phyloP scores from a whole-genome alignment of 2,888 invertebrate species.

The Cosmia trapezina region DNA sequence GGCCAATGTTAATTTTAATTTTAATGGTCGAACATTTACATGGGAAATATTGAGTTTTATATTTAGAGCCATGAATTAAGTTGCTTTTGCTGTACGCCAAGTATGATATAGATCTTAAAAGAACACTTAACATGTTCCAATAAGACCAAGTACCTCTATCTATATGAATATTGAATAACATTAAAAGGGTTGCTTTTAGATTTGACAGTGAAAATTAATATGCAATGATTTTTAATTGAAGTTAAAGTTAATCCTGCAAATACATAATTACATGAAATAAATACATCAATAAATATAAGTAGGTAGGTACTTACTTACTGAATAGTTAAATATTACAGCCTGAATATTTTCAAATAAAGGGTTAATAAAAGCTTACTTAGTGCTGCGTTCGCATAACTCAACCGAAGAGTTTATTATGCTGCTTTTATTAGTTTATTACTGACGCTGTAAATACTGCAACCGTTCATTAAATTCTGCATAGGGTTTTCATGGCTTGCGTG shows the following conservation, averaged over 20 bases:
- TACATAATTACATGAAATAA: not conserved
- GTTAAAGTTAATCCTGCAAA: not conserved
- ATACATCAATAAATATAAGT: not conserved
- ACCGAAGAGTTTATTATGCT: constrained; percentile 20
- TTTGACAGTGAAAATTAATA: not conserved
- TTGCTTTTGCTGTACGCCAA: not conserved
- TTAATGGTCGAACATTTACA: not conserved
- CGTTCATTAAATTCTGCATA: constrained; percentile 15
- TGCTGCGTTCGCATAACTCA: constrained; percentile 27
- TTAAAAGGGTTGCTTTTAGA: not conserved
- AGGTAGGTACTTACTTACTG: not conserved
- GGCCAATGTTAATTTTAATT: constrained; percentile 15
- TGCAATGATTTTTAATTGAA: not conserved
- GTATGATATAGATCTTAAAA: constrained; percentile 8
- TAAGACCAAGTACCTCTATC: not conserved
- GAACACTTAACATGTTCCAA: not conserved
- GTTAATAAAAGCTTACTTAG: constrained; percentile 13
- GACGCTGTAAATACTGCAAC: constrained; percentile 27
- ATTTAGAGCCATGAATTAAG: constrained; percentile 15
- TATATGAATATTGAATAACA: not conserved
- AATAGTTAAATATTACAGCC: not conserved
- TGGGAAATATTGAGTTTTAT: constrained; percentile 20
- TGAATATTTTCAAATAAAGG: constrained; percentile 3
- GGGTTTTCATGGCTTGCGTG: constrained; percentile 16
- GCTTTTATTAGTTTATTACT: constrained; percentile 23